These are phyloP conservation scores for Lateolabrax maculatus DNA, from an alignment of 2,797 vertebrate genomes.

Conservation along the genomic window DNA sequence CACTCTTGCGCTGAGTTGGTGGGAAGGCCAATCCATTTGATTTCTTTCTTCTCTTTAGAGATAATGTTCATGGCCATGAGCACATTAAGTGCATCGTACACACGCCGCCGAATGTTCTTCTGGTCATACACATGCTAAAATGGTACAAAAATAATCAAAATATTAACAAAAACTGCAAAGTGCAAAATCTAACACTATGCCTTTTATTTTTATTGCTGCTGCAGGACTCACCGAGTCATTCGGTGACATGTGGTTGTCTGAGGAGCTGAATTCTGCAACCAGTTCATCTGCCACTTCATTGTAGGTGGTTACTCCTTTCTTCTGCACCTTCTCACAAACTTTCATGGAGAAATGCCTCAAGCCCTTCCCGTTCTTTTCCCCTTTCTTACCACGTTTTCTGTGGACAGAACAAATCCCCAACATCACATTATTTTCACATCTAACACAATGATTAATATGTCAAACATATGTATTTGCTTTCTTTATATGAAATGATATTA, in stretches of 20 bases:
- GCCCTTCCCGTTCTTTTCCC: conserved; percentile 99
- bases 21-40: conserved; percentile 98
- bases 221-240: conserved; percentile 92
- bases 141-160: neutral
- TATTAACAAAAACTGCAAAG: neutral
- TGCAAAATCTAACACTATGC: neutral
- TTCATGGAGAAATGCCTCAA: conserved; percentile 99
- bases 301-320: conserved; percentile 98
- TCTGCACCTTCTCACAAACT: conserved; percentile 99
- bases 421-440: neutral
- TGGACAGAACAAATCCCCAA: conserved; percentile 17
- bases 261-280: conserved; percentile 97
- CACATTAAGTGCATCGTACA: conserved; percentile 98
- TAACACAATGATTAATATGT: neutral
- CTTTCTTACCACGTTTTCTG: conserved; percentile 96
- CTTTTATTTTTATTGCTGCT: too few relatives aligned
- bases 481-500: neutral
- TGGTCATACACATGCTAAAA: conserved; percentile 96
- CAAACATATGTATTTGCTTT: neutral
- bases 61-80: conserved; percentile 99
- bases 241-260: conserved; percentile 97
- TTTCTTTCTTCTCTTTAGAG: conserved; percentile 99
- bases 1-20: conserved; percentile 99
- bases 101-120: conserved; percentile 98
- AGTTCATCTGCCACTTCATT: conserved; percentile 99